phyloP scores from a whole-genome alignment of 2,888 invertebrate species.

The Copidosoma aretas region DNA sequence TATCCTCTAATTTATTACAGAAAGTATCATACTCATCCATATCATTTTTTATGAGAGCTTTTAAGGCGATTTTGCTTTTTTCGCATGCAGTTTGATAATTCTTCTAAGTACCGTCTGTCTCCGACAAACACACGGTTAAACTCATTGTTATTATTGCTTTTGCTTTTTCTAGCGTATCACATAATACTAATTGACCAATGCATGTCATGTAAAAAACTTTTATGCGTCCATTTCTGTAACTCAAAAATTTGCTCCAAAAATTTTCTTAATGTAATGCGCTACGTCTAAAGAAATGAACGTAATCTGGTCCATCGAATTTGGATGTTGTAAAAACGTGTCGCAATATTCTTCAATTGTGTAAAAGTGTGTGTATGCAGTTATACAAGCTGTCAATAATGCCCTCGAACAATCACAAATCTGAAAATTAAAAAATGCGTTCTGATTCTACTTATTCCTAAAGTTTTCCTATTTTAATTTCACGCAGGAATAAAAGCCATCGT shows the following conservation, averaged over 20 bases:
- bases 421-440: too few species aligned
- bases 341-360: too few species aligned
- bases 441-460: too few species aligned
- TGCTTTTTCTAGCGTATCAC: neutral
- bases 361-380: too few species aligned
- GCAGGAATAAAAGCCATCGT: too few species aligned
- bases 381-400: too few species aligned
- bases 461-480: too few species aligned
- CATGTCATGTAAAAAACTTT: neutral
- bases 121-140: neutral
- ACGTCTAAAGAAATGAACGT: neutral
- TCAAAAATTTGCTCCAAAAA: neutral
- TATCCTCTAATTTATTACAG: too few species aligned
- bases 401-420: too few species aligned
- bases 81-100: neutral
- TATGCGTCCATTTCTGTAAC: neutral
- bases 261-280: neutral
- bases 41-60: neutral
- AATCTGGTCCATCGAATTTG: neutral
- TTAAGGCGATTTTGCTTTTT: neutral
- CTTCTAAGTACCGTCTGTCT: neutral
- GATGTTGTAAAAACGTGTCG: neutral
- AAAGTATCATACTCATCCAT: neutral
- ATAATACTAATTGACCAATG: neutral
- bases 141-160: too few species aligned